Evolutionary conservation across 2,797 vertebrate species (phyloP), one percentile per base, ranked within the genome.

Genomic region (Enteromius paludinosus): DNA sequence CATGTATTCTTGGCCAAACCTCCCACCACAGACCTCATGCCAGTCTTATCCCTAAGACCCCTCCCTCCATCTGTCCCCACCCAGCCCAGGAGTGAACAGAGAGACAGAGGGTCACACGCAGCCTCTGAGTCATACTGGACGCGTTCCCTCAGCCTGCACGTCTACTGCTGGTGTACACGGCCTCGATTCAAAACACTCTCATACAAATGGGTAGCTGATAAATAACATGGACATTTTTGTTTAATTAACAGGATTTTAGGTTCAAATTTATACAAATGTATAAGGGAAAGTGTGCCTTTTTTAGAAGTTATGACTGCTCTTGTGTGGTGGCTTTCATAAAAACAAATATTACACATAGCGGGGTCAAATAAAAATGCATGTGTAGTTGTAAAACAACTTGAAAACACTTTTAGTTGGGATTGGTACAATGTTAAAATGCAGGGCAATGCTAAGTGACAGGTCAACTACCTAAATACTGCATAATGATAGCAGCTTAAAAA

Each of bases 31-130:
- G 85, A 86, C 81, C 84, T 82, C 79, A 88, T 86, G 83, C 78
- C 83, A 85, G 86, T 85, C 78, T 88, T 91, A 88, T 85, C 88
- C 84, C 83, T 89, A 86, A 90, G 88, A 89, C 88, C 84, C 84
- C 90, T 91, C 86, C 89, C 89, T 90, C 90, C 90, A 91, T 93
- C 91, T 93, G 91, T 90, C 90, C 84, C 84, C 45, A 86, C 87
- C 84, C 87, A 78, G 78, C 80, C 84, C 84, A 84, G 82, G 82
- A 86, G 84, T 79, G 83, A 83, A 79, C 78, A 76, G 45, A 85
- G 64, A 79, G 70, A 77, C 83, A 85, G 85, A 83, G 78, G 83
- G 78, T 84, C 80, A 85, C 81, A 83, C 81, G 65, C 83, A 72
- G 83, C 43, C 74, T 56, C 77, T 86, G 87, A 88, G 82, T 84